Evolutionary conservation across 35 echinoderm and acorn worm genomes (phyloP), one percentile per base, ranked within the genome.

Genomic region (Acanthaster planci): DNA sequence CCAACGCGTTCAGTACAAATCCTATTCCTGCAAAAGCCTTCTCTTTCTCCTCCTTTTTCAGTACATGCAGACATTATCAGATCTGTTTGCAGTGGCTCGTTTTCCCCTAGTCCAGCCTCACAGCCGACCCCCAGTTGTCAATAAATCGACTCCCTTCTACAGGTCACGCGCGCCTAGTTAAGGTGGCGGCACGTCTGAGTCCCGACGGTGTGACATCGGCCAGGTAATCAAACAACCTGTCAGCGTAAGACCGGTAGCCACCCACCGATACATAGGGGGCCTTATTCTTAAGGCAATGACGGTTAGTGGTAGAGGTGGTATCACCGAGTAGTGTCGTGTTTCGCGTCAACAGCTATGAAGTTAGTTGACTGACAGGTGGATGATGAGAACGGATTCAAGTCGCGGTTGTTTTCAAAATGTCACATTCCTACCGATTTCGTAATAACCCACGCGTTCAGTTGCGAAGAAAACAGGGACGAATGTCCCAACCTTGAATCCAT

Each of bases 141-240:
- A 21, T 72, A 29, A 72, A 14, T 29, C 30, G 64, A 72, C 64
- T n/a, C n/a, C 64, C 64, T 72, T 47, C 23, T 26, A 29, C 64
- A 26, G 64, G 64, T 72, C 64, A 72, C 64, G 34, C 64, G 64
- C 64, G 64, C 64, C 64, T 34, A 14, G 64, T 47, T 34, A 72
- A 72, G 19, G 64, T 14, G 64, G 34, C 64, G 30, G 64, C 64
- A 72, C 23, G 64, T 26, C 64, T 72, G 26, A 72, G 64, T 26
- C 42, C 42, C 42, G 42, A 4, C 42, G 42, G 42, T 47, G 42
- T 72, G 64, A 72, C 64, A 35, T 29, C 14, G 34, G 34, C 64
- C 64, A 72, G 64, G 64, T 72, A 72, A 47, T 47, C 4, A 34
- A 72, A 72, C 64, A 72, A 72, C 64, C 64, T 34, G 7, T 31